Evolutionary conservation across 2,888 invertebrate genomes (phyloP), one percentile per base, ranked within the genome.

Genomic region (Pollenia labialis): DNA sequence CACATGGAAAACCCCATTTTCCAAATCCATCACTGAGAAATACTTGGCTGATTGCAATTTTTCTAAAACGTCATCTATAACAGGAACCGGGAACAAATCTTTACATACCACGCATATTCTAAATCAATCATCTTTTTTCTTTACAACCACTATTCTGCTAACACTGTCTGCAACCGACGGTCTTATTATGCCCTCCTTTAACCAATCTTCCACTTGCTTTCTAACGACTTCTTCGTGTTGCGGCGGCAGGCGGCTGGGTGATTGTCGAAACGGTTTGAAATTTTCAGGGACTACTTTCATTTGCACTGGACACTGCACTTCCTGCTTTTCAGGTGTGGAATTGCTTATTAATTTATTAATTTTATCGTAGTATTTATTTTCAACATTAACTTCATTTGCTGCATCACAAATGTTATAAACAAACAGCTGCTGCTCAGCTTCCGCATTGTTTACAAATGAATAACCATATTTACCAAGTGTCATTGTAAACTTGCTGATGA

Each of bases 121-220:
- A 60, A 14, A 14, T n/a, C n/a, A 11, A 2, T 16, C 18, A 40
- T 88, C 85, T 81, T 90, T 90, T 62, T 89, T 90, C 52, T 79
- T 88, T 0, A 89, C 88, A 23, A 90, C 44, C 12, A 90, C 77
- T 16, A 90, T 86, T 10, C 89, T 90, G 66, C 90, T 89, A 1
- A 89, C 88, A 42, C 87, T 89, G 9, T 88, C 75, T 1, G 90
- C 90, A 74, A 3, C 66, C 54, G 77, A 87, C 62, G n/a, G n/a
- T n/a, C n/a, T n/a, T n/a, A n/a, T n/a, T n/a, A n/a, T n/a, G 18
- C 18, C 18, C 18, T 23, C 18, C 18, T 23, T 23, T 23, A 23
- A 23, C 18, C 18, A 23, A 23, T 23, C 4, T 62, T 75, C 8
- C 1, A 85, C 60, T 18, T 72, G 76, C 12, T 82, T 62, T 12